Base-by-base conservation (phyloP, 1,140 invertebrate species). In the Orchesella cincta region DNA sequence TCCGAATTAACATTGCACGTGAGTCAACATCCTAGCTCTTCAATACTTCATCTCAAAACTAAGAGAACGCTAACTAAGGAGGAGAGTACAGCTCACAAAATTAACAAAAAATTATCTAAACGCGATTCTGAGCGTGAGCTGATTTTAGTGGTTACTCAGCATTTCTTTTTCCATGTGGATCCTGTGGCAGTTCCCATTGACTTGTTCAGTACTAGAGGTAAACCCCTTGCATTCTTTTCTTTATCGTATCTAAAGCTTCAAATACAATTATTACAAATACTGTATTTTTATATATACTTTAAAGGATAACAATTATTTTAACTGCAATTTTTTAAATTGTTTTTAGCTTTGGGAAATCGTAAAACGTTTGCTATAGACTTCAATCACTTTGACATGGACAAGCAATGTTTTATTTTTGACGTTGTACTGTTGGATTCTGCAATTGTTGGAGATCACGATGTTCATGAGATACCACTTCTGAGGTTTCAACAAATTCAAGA, bases 281-380 rank as follows among this genome's bases (percentile, higher is more conserved):
- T 26, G 29, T 70, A 74, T 31, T 1, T 74, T 1, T n/a, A 52
- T 52, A 52, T 74, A 57, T 31, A 54, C 33, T 14, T 26, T 29
- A 52, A 51, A 52, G 23, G 73, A 74, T 46, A 46, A 46, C 39
- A 46, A 52, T 54, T 74, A 54, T 75, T 62, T 64, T 23, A 1
- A 2, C 1, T 64, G 52, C 18, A 16, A 75, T 1, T 23, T 64
- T 35, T 12, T 20, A n/a, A 31, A 67, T 1, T 74, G 39, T n/a
- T 74, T 74, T 26, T 23, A 52, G 73, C 33, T 29, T 71, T 76
- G 28, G 31, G 75, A 12, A 39, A n/a, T 31, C 26, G 29, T 26
- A 76, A 76, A 31, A 14, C 12, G 20, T 46, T 76, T n/a, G 3
- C n/a, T 70, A 8, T 76, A 5, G 62, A 76, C 31, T 70, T 76